Base-by-base conservation (phyloP, 2,888 invertebrate species). In the Tigriopus californicus region DNA sequence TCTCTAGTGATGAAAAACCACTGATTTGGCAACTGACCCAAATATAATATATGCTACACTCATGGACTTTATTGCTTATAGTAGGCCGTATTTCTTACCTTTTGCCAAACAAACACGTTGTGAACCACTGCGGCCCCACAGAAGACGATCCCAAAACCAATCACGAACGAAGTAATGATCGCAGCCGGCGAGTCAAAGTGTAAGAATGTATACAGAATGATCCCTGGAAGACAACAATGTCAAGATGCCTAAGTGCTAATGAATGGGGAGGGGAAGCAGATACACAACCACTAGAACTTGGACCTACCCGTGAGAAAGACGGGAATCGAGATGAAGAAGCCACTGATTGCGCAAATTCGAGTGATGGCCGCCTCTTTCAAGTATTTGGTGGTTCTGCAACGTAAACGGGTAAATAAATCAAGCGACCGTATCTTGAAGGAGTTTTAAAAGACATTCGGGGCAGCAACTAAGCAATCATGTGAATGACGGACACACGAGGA, bases 81-180 rank as follows among this genome's bases (percentile, higher is more conserved):
- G n/a, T n/a, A n/a, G n/a, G n/a, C n/a, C n/a, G n/a, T n/a, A n/a
- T 15, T 52, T 15, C 69, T 69, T 64, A 75, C 76, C 70, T 82
- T 83, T 72, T 90, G 88, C 91, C 91, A 92, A 54, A 90, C 82
- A 72, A 89, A 90, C 13, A 88, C 87, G 72, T 90, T 91, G 74
- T 92, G 91, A 18, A 91, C 86, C 81, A 91, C 86, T 22, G 90
- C 88, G 67, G 86, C 85, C 65, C 90, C 86, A 70, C 90, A 89
- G 73, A 91, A 90, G 47, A 91, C 79, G 62, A 91, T 86, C 1
- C 90, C 90, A 18, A 88, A 77, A n/a, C 89, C 88, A 63, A 91
- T 85, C 68, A 91, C 81, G 1, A 86, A 82, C 65, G 87, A 87
- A 15, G 89, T 88, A 59, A 89, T 83, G 65, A 91, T 86, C 22